Conservation (phyloP, 2,797 vertebrate species). For the Acrocephalus scirpaceus region DNA sequence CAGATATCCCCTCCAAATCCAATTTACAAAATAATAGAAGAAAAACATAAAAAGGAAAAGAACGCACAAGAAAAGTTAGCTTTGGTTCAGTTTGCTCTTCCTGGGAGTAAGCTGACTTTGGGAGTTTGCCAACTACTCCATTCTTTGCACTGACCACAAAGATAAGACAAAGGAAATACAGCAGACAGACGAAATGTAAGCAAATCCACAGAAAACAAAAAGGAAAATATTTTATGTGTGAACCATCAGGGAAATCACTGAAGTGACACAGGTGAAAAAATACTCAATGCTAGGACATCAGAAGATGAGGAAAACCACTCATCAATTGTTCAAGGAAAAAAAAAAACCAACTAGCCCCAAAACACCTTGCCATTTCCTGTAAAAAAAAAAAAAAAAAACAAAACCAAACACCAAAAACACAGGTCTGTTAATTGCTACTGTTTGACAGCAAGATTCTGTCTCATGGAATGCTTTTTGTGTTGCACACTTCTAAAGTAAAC, state of each 20-base stretch:
- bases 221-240: neutral
- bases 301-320: neutral
- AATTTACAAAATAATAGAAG: neutral
- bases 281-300: neutral
- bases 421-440: neutral
- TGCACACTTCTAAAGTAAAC: neutral
- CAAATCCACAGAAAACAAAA: neutral
- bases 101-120: neutral
- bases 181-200: neutral
- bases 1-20: neutral
- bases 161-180: neutral
- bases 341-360: neutral
- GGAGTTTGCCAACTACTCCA: neutral
- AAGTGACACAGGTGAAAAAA: neutral
- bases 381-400: neutral
- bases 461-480: neutral
- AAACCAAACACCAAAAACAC: neutral
- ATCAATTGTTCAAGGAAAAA: neutral
- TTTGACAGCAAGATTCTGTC: neutral
- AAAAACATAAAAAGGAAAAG: neutral
- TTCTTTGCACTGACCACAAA: neutral
- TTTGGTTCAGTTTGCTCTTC: neutral
- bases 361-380: neutral
- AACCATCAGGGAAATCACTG: neutral
- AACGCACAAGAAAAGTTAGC: neutral